Base-by-base conservation (phyloP, 1,140 invertebrate species). In the Odontomachus brunneus region DNA sequence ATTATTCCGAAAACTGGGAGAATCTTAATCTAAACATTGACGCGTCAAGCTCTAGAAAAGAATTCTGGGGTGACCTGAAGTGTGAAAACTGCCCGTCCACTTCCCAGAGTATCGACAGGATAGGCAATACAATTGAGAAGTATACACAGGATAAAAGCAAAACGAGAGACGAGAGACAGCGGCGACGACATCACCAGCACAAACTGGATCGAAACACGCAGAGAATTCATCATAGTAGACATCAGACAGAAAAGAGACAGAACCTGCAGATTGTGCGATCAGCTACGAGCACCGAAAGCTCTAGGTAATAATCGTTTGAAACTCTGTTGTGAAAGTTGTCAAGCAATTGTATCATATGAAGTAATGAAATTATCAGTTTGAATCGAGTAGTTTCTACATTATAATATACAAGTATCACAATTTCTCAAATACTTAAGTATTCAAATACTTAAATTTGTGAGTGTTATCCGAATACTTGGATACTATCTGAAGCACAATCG, bases 1-100 rank as follows among this genome's bases (percentile, higher is more conserved):
- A 93, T 26, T 94, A 94, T 69, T 91, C 92, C 0, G 94, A 94
- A 62, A 94, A 94, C 76, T 94, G 93, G 94, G 93, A 94, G 57
- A 94, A 93, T 65, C 73, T 94, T 1, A 94, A 93, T 72, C 48
- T 93, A 1, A 94, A 93, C 65, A 94, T 94, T 19, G 92, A 93
- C 17, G 88, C 92, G 0, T 91, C 90, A 0, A 91, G 72, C 5
- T 71, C 91, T 0, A 84, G 88, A 4, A 91, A 92, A 17, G 93
- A 94, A 55, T 94, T 94, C 62, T 94, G 93, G 93, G 90, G 85
- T 0, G 93, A 94, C 22, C 72, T 94, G 1, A 93, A 94, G 53
- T 94, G 92, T 49, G 91, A 93, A 49, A 93, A 94, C 73, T 93
- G 92, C 60, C 93, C 92, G 1, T 93, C 92, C 0, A 93, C 92